Base-by-base conservation (phyloP, 2,888 invertebrate species). In the Adelognathus sp. region DNA sequence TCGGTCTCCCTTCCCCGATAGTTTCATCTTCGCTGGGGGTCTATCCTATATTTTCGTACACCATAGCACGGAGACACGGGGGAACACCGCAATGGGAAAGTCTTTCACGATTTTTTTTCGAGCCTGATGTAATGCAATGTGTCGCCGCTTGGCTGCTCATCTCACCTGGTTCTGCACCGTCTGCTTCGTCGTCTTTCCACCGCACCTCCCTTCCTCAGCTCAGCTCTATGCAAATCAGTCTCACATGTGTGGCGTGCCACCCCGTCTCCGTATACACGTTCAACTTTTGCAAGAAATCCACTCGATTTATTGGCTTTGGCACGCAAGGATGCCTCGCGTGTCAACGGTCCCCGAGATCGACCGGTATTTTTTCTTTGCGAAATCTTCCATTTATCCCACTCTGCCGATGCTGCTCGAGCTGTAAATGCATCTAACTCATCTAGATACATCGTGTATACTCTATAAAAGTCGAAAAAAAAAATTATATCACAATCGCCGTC, bases 221-320 rank as follows among this genome's bases (percentile, higher is more conserved):
- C 81, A 87, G 89, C 90, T 90, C 84, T 85, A 90, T 90, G 90
- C 90, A 90, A 90, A 90, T 90, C 74, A 86, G 86, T 60, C 54
- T 54, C n/a, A n/a, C n/a, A 14, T 6, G 27, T 14, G 3, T 39
- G 14, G 44, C 41, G 24, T 36, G 46, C 36, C 27, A 39, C n/a
- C 52, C 18, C 14, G 31, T 46, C 39, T 60, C 44, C 41, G 36
- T 44, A 41, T 16, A 29, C 61, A 27, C 54, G 29, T 63, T 58
- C 72, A 60, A 44, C 56, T 64, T 76, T 76, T 81, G 81, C 82
- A 79, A 75, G 73, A 77, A n/a, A n/a, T 46, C 46, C 63, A 54
- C 83, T 83, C 84, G 80, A 86, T 86, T 87, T 87, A 87, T 87
- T 85, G 84, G 86, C 83, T 84, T 85, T 84, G 80, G 72, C 52